Evolutionary conservation across 2,113 vertebrate genomes (phyloP), one percentile per base, ranked within the genome.

Genomic region (Sialia sialis): DNA sequence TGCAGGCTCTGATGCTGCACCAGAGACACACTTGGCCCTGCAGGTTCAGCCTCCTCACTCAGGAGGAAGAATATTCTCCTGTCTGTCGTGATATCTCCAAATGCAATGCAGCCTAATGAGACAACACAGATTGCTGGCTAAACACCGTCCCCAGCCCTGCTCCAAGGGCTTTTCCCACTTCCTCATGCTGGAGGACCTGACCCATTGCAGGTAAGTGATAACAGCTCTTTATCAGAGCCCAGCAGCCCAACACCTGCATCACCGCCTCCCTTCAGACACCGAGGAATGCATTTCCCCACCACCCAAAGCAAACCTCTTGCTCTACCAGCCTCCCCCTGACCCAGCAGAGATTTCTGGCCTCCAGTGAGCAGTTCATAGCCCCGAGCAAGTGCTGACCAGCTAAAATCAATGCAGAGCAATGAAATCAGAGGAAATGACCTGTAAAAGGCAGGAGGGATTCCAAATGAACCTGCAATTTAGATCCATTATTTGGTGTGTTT

Each of bases 191-290:
- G 16, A 41, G 38, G 13, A 27, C 25, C 54, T 34, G 36, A n/a
- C 29, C 52, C 48, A 1, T 20, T 0, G 0, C 4, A 63, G 73
- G 32, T 34, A 74, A 84, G n/a, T 13, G 44, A 5, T 39, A 67
- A 39, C 30, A 44, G 30, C 18, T 82, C 18, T 82, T 39, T 6
- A 56, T 30, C 11, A 22, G 69, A 80, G 56, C 36, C 60, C 63
- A 41, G 41, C 18, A 75, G 34, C 64, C 56, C 17, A 5, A 39
- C 11, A 34, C 10, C 22, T 22, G 10, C 54, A 38, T 27, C 19
- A 11, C 16, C 16, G n/a, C 43, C 49, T 69, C 44, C 16, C 29
- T 30, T 38, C 26, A 11, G 11, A 13, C 44, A 39, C 25, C 17
- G 6, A 4, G 8, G 26, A 49, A 11, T 7, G 6, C 5, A 30